phyloP scores from a whole-genome alignment of 37 sponge, comb jelly and placozoan species.

The Lycopodina hypogea region DNA sequence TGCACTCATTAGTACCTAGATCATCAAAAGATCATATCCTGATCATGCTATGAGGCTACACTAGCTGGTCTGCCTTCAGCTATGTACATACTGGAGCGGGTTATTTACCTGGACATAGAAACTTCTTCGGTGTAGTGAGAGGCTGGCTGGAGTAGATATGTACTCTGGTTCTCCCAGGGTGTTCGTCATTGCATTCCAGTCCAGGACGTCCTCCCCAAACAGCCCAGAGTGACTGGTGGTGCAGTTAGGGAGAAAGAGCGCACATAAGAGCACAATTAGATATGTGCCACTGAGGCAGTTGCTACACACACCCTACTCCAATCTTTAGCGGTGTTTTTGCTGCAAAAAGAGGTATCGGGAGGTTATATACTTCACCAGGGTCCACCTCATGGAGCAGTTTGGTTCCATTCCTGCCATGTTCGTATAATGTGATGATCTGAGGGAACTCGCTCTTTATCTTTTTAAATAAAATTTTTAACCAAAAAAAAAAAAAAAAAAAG shows the following conservation, averaged over 20 bases:
- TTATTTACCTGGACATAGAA: neutral
- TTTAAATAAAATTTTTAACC: no score
- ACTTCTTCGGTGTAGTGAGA: neutral
- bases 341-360: neutral
- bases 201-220: neutral
- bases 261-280: no score
- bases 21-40: no score
- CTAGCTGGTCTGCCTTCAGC: no score
- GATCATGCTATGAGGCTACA: no score
- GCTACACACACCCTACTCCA: conserved; percentile 8
- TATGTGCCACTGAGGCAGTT: no score
- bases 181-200: conserved; percentile 1
- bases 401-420: neutral
- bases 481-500: no score
- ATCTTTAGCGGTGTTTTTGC: conserved; percentile 2
- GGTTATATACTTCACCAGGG: neutral
- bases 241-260: no score
- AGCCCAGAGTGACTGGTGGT: neutral
- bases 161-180: neutral
- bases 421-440: neutral
- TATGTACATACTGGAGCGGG: no score
- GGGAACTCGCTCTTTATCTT: conserved; percentile 4
- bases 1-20: neutral
- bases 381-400: neutral
- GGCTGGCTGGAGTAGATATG: neutral